Evolutionary conservation across 1,140 invertebrate genomes (phyloP).

Genomic region (Drosophila kohkoa): DNA sequence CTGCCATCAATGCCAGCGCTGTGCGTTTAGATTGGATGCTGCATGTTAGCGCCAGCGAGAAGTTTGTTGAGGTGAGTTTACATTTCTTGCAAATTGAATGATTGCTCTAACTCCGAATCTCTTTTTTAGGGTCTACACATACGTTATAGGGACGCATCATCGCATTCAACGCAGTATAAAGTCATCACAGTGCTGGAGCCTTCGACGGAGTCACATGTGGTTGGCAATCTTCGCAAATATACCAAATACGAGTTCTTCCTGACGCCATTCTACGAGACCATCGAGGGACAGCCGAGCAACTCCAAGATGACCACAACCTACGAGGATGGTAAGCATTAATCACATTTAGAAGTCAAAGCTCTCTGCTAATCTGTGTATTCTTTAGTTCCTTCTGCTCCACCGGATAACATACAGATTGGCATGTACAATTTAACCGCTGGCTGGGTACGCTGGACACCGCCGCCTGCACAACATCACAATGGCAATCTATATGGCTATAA

Average conservation of each 20-base stretch:
- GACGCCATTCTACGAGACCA: conserved; percentile 93
- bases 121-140: conserved; percentile 93
- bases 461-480: conserved; percentile 91
- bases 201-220: conserved; percentile 88
- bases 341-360: background rate
- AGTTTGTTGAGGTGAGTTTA: conserved; percentile 79
- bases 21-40: conserved; percentile 94
- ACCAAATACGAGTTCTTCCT: conserved; percentile 95
- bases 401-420: conserved; percentile 92
- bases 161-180: conserved; percentile 88
- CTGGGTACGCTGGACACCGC: conserved; percentile 92
- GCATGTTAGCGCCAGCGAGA: conserved; percentile 84
- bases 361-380: background rate
- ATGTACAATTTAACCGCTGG: conserved; percentile 92
- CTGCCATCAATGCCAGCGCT: conserved; percentile 92
- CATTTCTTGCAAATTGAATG: conserved; percentile 85
- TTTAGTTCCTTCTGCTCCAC: conserved; percentile 92
- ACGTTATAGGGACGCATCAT: conserved; percentile 93
- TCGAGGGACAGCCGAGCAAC: conserved; percentile 93
- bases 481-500: conserved; percentile 93
- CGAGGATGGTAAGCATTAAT: conserved; percentile 87
- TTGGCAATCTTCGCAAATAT: conserved; percentile 92
- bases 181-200: conserved; percentile 90
- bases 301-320: conserved; percentile 89
- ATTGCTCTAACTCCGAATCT: background rate